phyloP scores from a whole-genome alignment of 1,140 invertebrate species.

The Lamellibrachia luymesi region DNA sequence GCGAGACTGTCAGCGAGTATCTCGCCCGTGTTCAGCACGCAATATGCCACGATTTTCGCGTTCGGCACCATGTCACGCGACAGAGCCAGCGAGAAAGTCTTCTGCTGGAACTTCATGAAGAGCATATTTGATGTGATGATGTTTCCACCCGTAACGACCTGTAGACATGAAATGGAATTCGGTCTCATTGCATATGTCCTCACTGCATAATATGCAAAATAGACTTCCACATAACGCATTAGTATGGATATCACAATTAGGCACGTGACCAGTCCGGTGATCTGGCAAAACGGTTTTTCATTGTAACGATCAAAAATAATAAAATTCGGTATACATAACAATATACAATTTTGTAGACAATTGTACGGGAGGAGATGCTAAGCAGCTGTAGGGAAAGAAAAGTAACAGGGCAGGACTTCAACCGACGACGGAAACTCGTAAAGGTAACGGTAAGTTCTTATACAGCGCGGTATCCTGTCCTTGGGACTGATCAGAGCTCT shows the following conservation, averaged over 20 bases:
- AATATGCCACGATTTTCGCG: constrained; percentile 84
- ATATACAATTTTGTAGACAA: no score
- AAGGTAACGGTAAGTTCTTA: no score
- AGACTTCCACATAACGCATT: not conserved
- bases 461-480: not conserved
- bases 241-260: not conserved
- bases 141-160: constrained; percentile 52
- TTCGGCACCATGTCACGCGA: constrained; percentile 93
- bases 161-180: constrained; percentile 10
- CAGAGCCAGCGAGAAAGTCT: constrained; percentile 84
- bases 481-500: not conserved
- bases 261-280: no score
- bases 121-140: constrained; percentile 53
- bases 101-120: constrained; percentile 54
- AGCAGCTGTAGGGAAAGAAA: no score
- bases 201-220: no score
- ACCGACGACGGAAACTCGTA: no score
- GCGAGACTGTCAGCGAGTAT: constrained; percentile 88
- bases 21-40: constrained; percentile 73
- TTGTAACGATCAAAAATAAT: not conserved
- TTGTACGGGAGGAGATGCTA: no score
- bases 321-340: not conserved
- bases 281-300: no score
- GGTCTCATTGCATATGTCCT: no score
- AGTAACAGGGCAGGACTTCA: no score